phyloP scores from a whole-genome alignment of 2,888 invertebrate genomes.

The Pardosa pseudoannulata region DNA sequence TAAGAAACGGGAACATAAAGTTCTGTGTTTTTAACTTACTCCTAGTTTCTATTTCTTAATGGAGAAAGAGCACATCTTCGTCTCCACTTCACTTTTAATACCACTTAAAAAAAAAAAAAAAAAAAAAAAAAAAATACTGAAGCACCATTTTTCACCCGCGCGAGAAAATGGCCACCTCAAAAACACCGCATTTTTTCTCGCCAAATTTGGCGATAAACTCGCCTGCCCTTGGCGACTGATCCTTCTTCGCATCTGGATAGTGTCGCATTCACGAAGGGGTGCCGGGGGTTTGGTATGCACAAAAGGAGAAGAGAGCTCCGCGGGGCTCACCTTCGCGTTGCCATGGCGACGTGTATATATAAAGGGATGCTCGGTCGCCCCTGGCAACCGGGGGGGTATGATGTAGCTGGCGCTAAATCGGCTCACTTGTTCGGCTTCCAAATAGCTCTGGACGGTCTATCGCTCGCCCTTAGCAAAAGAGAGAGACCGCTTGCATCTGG shows the following conservation, averaged over 20 bases:
- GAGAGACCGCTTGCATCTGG: conserved; percentile 33
- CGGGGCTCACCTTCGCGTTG: conserved; percentile 60
- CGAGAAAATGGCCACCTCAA: too few relatives aligned
- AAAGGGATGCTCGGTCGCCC: conserved; percentile 35
- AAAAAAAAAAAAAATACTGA: too few relatives aligned
- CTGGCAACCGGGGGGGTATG: conserved; percentile 37
- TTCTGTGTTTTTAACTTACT: too few relatives aligned
- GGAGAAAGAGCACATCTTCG: too few relatives aligned
- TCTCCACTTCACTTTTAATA: too few relatives aligned
- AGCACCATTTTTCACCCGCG: too few relatives aligned
- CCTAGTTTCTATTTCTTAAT: too few relatives aligned
- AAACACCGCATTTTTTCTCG: too few relatives aligned
- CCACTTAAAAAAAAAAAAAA: too few relatives aligned
- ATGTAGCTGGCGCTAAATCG: conserved; percentile 58
- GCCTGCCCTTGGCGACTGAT: neutral
- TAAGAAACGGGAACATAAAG: too few relatives aligned
- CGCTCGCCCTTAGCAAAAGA: neutral
- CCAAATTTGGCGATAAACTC: conserved; percentile 9
- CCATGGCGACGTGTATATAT: conserved; percentile 26
- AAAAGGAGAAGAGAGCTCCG: conserved; percentile 1
- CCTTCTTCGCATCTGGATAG: conserved; percentile 18
- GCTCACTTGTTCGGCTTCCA: conserved; percentile 52
- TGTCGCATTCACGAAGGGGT: conserved; percentile 33
- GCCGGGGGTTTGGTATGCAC: neutral
- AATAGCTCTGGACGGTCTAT: conserved; percentile 28